These are phyloP conservation scores for Cassiopea andromeda DNA, from an alignment of 30 jellyfish, hydroid and myxozoan genomes.

Conservation along the genomic window DNA sequence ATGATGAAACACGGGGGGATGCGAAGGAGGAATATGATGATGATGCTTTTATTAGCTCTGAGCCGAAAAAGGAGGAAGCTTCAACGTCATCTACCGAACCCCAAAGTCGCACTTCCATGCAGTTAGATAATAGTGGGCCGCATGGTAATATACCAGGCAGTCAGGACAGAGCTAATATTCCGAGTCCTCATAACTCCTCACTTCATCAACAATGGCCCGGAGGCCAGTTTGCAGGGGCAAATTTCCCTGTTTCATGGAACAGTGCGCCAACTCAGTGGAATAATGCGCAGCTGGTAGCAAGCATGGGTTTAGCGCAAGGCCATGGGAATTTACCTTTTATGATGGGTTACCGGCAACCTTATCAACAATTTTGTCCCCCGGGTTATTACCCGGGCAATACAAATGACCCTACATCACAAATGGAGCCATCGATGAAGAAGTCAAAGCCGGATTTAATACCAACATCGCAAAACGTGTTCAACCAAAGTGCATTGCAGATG, in stretches of 20 bases:
- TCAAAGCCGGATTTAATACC: conserved; percentile 47
- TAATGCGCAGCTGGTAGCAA: conserved; percentile 67
- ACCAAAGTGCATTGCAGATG: conserved; percentile 80
- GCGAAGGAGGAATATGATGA: conserved; percentile 44
- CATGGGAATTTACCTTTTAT: conserved; percentile 64
- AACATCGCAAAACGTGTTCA: conserved; percentile 49
- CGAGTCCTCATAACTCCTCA: conserved; percentile 43
- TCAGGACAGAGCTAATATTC: conserved; percentile 41
- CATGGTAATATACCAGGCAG: neutral
- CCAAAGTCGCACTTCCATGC: neutral
- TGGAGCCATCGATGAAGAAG: conserved; percentile 61
- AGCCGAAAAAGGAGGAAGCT: conserved; percentile 27
- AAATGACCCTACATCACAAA: conserved; percentile 33
- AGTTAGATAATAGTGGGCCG: neutral
- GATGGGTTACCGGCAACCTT: conserved; percentile 78
- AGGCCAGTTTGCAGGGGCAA: conserved; percentile 33
- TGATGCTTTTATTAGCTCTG: conserved; percentile 37
- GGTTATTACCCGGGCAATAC: conserved; percentile 50
- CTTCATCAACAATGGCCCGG: conserved; percentile 59
- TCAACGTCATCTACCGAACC: neutral
- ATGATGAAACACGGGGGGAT: conserved; percentile 23
- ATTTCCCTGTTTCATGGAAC: conserved; percentile 50
- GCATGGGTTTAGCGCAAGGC: conserved; percentile 53
- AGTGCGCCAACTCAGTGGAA: conserved; percentile 58
- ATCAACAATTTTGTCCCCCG: conserved; percentile 63